Evolutionary conservation across 2,113 vertebrate genomes (phyloP), one percentile per base, ranked within the genome.

Genomic region (Microtus pennsylvanicus): DNA sequence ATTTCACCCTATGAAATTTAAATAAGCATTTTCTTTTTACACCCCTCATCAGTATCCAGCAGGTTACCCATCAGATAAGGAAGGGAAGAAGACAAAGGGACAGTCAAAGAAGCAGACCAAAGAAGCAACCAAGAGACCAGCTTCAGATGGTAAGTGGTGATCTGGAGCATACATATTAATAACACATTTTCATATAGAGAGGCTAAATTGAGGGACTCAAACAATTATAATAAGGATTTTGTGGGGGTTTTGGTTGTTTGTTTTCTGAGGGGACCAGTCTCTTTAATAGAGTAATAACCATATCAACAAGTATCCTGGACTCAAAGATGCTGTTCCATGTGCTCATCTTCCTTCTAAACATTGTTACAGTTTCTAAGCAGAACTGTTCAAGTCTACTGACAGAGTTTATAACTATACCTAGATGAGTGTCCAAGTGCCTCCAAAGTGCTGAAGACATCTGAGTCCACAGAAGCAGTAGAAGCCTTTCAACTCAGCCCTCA

Each of bases 41-140:
- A 28, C n/a, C 2, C 55, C 96, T 35, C 95, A 97, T 87, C 98
- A 99, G 99, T 99, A 99, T 98, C 99, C 99, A 87, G 99, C 99
- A 96, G 99, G 99, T 96, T 99, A 99, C 98, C 98, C 99, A 99
- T 99, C 99, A 78, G 99, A 99, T 98, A 99, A 99, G 97, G 99
- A 99, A 92, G 99, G 98, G 99, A 99, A 97, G 99, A 99, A 35
- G 98, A 99, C 88, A 99, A 99, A 98, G 99, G 99, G 96, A 98
- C 99, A 93, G 93, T 98, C 98, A 96, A 98, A 97, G 98, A 98
- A 94, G 78, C 99, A 99, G 97, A 99, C 99, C 97, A 99, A 99
- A 0, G 99, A 98, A 96, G 98, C 98, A 97, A 98, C 99, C 98
- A 99, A 99, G 97, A 98, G 99, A 74, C 97, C 98, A 38, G 96